Evolutionary conservation across 1,140 invertebrate genomes (phyloP).

Genomic region (Asobara japonica): DNA sequence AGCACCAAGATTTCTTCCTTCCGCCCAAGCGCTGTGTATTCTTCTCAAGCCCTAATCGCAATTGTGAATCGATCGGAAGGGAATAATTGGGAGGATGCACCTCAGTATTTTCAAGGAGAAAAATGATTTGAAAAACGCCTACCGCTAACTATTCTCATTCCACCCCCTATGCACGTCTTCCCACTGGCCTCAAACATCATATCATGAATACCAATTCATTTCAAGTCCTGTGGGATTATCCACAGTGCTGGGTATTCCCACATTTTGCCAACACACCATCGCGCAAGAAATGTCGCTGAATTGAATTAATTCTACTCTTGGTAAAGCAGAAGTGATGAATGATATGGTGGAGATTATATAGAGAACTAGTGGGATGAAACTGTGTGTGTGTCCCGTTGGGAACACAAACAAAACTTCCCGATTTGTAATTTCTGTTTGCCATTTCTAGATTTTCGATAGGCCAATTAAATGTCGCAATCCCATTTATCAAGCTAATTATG

Average conservation of each 20-base stretch:
- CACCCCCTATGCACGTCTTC: neutral
- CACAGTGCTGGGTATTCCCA: neutral
- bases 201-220: slow-evolving; percentile 3
- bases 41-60: neutral
- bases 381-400: no score
- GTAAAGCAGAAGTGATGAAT: neutral
- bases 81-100: slow-evolving; percentile 9
- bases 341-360: no score
- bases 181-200: neutral
- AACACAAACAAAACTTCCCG: no score
- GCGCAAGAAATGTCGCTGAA: neutral
- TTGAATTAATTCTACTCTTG: neutral
- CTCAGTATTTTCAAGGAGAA: neutral
- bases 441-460: no score
- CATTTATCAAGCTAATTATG: no score
- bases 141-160: neutral
- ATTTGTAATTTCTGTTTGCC: no score
- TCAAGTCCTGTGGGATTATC: neutral
- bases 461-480: no score
- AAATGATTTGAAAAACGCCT: neutral
- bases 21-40: neutral
- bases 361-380: no score
- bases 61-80: slow-evolving; percentile 5
- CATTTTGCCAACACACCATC: neutral
- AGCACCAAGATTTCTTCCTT: neutral